Conservation (phyloP, 1,140 invertebrate genomes). For the Heliothis subflexa region DNA sequence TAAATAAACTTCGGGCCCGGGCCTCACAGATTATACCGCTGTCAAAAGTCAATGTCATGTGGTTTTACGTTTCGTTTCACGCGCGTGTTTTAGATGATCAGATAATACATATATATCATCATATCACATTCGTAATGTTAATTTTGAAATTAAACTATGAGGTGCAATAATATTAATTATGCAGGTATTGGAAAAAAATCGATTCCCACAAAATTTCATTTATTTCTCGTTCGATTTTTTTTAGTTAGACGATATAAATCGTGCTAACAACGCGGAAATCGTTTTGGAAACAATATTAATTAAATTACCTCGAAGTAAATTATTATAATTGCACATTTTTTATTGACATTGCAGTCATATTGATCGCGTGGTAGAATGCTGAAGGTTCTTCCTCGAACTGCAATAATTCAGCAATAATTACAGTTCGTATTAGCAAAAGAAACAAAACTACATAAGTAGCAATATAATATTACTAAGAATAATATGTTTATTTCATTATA, state of each 20-base stretch:
- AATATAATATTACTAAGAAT: conserved; percentile 14
- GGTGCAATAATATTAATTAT: too few species aligned
- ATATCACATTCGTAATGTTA: too few species aligned
- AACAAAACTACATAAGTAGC: background rate
- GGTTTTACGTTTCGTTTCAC: conserved; percentile 37
- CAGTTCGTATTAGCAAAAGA: conserved; percentile 18
- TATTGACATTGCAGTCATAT: conserved; percentile 65
- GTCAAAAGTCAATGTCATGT: background rate
- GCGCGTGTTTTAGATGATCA: background rate
- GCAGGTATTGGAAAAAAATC: too few species aligned
- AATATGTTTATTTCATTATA: conserved; percentile 26
- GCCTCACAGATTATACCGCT: background rate
- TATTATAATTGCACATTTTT: conserved; percentile 60
- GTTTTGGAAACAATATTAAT: conserved; percentile 42
- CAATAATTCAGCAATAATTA: conserved; percentile 51
- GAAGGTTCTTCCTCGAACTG: conserved; percentile 75
- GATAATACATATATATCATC: too few species aligned
- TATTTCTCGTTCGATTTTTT: too few species aligned
- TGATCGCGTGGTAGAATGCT: conserved; percentile 73
- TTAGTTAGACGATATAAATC: too few species aligned
- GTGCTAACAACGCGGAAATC: conserved; percentile 15
- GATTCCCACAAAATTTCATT: too few species aligned
- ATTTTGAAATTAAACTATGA: too few species aligned
- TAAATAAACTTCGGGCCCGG: conserved; percentile 37
- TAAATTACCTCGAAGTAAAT: conserved; percentile 51